Evolutionary conservation across 1,140 invertebrate genomes (phyloP), one percentile per base, ranked within the genome.

Genomic region (Ceratoteleas bidentatus): DNA sequence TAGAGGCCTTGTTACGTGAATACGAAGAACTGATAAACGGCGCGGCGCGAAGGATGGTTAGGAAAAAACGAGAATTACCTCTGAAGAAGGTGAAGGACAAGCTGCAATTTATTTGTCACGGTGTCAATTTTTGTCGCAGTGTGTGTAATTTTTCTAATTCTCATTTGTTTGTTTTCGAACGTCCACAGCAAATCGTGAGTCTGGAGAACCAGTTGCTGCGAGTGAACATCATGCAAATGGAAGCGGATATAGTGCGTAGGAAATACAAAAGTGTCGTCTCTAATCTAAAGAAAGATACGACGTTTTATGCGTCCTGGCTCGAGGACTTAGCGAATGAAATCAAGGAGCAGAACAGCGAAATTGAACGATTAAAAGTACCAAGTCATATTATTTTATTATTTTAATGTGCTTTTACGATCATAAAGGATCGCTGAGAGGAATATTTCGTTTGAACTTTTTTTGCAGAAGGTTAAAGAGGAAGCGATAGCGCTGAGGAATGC

Each of bases 201-300:
- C 88, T 96, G 69, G 95, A 96, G 88, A 96, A 96, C 89, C 65
- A 88, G 43, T 60, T 91, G 81, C 95, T 96, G 85, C 93, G 94
- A 74, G 93, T 95, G 3, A 93, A 95, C 57, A 94, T 96, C 38
- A 95, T 96, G 90, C 94, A 95, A 91, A 94, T 95, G 88, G 95
- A 96, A 89, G 95, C 95, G 1, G 94, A 96, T 83, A 93, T 96
- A 66, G 93, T 96, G 0, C 93, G 94, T 69, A 95, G 95, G 87
- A 96, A 96, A 85, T 96, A 96, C 81, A 91, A 91, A 52, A 94
- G 93, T 6, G 96, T 96, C n/a, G 91, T 93, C 81, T 92, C 93
- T 66, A 94, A 94, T n/a, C 85, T 96, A 0, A 92, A 94, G 85
- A 93, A 93, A 52, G 95, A 96, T 85, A 93, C 94, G 0, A 93